Base-by-base conservation (phyloP, 2,888 invertebrate species). In the Polymixis flavicincta region DNA sequence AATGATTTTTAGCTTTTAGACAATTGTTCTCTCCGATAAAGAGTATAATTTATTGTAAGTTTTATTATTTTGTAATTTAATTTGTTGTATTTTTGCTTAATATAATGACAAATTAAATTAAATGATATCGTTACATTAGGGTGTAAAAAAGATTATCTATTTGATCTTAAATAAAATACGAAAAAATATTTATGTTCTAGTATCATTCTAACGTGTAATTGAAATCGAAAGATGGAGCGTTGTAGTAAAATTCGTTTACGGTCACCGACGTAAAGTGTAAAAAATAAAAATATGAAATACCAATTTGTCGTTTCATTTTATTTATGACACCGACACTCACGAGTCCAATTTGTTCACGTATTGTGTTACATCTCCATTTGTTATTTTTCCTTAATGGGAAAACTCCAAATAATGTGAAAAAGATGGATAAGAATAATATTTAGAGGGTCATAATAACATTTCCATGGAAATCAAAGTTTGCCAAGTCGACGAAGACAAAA, bases 71-170 rank as follows among this genome's bases (percentile, higher is more conserved):
- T 93, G 90, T 95, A 94, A 94, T 94, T 95, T 95, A 94, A 95
- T 96, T 96, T 96, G 96, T 96, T 96, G 95, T 96, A 95, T 93
- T 94, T 89, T 95, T 94, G 90, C 93, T 93, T 95, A 95, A 95
- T 95, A 94, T 94, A 95, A 95, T 95, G 95, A 96, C 95, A 96
- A 96, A 96, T 94, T 95, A 95, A 96, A 95, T 94, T 95, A 95
- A 95, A 95, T 95, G 92, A 95, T 96, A 95, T 96, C 96, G 96
- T 96, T 96, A 96, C 93, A 94, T 94, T 96, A 96, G 96, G 94
- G 87, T 96, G 96, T 96, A 96, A 96, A 96, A 96, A 96, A 96
- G 96, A 96, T 96, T 96, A 95, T 96, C 96, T 96, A 96, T 96
- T 96, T 96, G 95, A 96, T 95, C 95, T 95, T 96, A 95, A 90